Evolutionary conservation across 2,888 invertebrate genomes (phyloP).

Genomic region (Seladonia tumulorum): DNA sequence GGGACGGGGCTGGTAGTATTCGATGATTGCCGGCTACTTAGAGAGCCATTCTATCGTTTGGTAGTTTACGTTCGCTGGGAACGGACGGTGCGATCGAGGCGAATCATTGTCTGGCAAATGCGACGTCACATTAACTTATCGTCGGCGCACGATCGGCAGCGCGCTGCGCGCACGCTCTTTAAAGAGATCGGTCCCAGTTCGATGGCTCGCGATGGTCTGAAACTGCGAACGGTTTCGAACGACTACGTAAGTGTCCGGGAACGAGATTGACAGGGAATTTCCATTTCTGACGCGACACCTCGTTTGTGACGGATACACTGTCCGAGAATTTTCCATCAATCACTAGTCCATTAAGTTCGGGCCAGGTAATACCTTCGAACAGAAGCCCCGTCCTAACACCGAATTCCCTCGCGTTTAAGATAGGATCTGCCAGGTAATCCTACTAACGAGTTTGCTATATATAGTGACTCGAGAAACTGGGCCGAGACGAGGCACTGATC

Average conservation of each 20-base stretch:
- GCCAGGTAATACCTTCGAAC: constrained; percentile 4
- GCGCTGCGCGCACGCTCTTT: neutral
- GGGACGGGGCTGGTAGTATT: neutral
- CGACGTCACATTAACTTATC: neutral
- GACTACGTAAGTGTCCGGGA: neutral
- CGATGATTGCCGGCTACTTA: neutral
- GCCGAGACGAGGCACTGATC: neutral
- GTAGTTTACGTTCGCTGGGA: neutral
- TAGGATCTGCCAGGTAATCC: constrained; percentile 29
- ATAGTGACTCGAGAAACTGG: neutral
- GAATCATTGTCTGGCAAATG: neutral
- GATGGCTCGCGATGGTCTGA: neutral
- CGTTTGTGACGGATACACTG: neutral
- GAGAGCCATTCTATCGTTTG: neutral
- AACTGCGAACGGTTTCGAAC: neutral
- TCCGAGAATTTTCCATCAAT: constrained; percentile 15
- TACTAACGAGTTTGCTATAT: constrained; percentile 8
- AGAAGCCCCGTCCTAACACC: constrained; percentile 8
- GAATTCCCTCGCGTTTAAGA: constrained; percentile 20
- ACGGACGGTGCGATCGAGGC: neutral
- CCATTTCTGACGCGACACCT: constrained; percentile 6
- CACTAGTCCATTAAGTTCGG: constrained; percentile 7
- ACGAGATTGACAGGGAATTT: neutral
- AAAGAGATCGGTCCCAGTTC: neutral
- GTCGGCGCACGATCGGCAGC: neutral